Conservation (phyloP, 2,797 vertebrate genomes). For the Syncerus caffer region DNA sequence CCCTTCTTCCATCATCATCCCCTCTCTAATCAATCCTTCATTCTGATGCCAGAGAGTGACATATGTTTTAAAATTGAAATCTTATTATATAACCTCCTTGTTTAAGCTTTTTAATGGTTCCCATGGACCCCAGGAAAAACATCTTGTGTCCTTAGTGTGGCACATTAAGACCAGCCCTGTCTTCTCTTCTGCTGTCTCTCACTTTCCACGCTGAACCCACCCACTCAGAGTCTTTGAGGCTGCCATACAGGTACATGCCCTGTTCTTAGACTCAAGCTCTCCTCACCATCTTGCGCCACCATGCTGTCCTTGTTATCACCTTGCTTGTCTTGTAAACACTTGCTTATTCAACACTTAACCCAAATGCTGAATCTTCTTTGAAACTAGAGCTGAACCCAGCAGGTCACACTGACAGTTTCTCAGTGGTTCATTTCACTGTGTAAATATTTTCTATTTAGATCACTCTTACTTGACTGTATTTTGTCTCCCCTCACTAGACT, state of each 20-base stretch:
- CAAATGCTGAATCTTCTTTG: background rate
- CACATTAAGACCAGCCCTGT: background rate
- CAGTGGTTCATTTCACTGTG: background rate
- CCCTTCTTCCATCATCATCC: background rate
- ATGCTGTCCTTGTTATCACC: background rate
- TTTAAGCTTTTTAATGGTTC: background rate
- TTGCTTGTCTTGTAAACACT: background rate
- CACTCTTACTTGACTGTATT: background rate
- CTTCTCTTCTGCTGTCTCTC: background rate
- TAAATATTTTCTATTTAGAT: background rate
- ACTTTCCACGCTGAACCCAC: fast-evolving
- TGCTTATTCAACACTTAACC: background rate
- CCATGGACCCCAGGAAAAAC: background rate
- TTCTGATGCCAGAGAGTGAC: background rate
- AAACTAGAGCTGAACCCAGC: background rate
- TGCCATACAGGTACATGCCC: background rate
- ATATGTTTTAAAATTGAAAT: background rate
- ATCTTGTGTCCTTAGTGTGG: background rate
- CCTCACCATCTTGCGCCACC: background rate
- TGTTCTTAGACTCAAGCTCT: background rate
- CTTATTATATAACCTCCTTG: background rate
- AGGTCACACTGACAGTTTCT: background rate
- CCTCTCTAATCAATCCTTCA: background rate
- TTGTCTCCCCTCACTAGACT: background rate
- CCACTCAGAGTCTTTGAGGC: background rate